Conservation (phyloP, 1,140 invertebrate species). For the Drosophila insularis region DNA sequence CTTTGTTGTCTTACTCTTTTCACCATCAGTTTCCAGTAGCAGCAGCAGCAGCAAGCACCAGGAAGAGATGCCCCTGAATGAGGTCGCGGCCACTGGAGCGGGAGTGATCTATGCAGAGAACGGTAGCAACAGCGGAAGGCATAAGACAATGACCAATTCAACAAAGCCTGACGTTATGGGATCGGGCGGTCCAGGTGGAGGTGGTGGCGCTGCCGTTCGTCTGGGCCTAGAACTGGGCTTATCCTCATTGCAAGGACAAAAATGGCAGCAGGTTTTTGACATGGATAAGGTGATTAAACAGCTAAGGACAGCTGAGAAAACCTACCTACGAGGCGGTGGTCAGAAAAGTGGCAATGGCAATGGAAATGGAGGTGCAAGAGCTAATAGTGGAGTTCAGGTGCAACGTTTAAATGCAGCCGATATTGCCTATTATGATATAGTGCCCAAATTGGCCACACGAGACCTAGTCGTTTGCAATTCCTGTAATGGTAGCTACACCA, state of each 20-base stretch:
- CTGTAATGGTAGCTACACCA: constrained; percentile 70
- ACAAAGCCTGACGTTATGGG: constrained; percentile 40
- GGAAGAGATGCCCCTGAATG: constrained; percentile 63
- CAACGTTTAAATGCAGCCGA: constrained; percentile 69
- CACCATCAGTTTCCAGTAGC: constrained; percentile 14
- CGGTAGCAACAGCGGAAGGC: constrained; percentile 29
- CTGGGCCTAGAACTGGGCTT: constrained; percentile 35
- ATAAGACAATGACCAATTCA: constrained; percentile 39
- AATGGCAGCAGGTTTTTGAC: constrained; percentile 74
- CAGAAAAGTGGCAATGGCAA: neutral
- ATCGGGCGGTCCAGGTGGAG: constrained; percentile 15
- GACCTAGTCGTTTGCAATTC: constrained; percentile 70
- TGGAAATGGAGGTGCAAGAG: constrained; percentile 15
- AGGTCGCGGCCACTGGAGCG: constrained; percentile 44
- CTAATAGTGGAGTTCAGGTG: constrained; percentile 50
- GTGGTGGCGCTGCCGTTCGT: constrained; percentile 14
- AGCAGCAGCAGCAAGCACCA: neutral
- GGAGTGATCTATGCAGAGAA: constrained; percentile 58
- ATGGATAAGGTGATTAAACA: constrained; percentile 78
- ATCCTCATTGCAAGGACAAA: constrained; percentile 60
- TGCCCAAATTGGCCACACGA: constrained; percentile 63
- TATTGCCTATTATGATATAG: constrained; percentile 77
- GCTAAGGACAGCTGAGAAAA: constrained; percentile 68
- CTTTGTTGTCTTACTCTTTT: constrained; percentile 34
- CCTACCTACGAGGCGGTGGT: constrained; percentile 56